phyloP scores from a whole-genome alignment of 2,113 vertebrate species.

The Mesoclemmys tuberculata region DNA sequence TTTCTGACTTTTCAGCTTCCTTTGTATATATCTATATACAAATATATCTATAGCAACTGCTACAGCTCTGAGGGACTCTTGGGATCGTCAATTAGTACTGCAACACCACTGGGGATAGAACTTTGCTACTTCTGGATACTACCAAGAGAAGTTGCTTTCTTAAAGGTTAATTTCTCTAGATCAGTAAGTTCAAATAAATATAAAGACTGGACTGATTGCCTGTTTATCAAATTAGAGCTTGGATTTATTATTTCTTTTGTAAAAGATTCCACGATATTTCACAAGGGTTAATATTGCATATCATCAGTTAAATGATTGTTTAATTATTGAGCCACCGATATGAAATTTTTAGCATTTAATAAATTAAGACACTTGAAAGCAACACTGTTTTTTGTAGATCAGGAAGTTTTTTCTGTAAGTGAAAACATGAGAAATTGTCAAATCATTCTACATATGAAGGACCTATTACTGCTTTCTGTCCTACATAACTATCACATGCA shows the following conservation, averaged over 20 bases:
- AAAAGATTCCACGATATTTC: not conserved
- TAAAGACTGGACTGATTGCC: too few species aligned
- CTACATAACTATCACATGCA: fast-evolving
- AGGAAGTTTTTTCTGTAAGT: not conserved
- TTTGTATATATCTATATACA: too few species aligned
- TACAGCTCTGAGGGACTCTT: not conserved
- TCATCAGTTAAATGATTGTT: not conserved
- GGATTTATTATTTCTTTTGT: not conserved
- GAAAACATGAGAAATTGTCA: not conserved
- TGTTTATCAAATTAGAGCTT: too few species aligned
- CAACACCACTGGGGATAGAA: not conserved
- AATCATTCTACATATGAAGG: not conserved
- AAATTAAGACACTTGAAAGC: not conserved
- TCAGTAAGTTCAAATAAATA: fast-evolving
- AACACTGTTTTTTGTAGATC: not conserved
- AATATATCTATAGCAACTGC: too few species aligned
- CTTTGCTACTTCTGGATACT: not conserved
- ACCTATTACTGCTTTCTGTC: not conserved
- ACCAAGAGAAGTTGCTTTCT: not conserved
- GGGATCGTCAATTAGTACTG: not conserved
- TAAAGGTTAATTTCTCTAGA: not conserved
- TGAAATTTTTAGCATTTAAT: not conserved
- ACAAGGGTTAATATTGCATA: not conserved
- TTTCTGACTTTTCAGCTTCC: not conserved
- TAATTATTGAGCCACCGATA: not conserved